A percentile compares a stretch with the other conserved stretches of the same genome.
Conservation (phyloP, 2,113 vertebrate genomes). For the Clupea harengus region DNA sequence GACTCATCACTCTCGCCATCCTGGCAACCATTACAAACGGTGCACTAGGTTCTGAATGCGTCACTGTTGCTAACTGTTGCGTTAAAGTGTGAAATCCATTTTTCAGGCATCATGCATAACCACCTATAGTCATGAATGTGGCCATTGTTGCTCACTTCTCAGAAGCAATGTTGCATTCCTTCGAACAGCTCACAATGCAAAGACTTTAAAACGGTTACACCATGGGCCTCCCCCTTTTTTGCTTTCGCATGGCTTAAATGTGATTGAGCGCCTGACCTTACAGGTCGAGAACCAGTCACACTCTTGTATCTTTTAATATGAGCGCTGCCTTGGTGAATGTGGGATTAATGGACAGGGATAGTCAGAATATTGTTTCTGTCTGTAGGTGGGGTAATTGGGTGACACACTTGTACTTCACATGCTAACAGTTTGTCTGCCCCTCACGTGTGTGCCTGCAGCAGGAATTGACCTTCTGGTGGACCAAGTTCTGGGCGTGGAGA, state of each 20-base stretch:
- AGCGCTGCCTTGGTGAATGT: not conserved
- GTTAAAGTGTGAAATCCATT: not conserved
- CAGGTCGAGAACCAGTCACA: no score
- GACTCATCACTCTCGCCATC: not conserved
- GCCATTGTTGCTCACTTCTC: not conserved
- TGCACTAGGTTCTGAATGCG: not conserved
- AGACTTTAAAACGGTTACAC: not conserved
- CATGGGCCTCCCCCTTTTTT: not conserved
- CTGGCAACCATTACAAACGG: not conserved
- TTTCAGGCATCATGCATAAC: not conserved
- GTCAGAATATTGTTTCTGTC: not conserved
- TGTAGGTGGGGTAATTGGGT: not conserved
- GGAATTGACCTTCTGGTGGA: conserved; percentile 96
- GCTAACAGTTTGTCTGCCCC: not conserved
- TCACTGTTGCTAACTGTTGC: not conserved
- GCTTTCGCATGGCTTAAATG: no score
- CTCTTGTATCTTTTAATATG: not conserved
- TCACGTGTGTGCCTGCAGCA: conserved; percentile 46
- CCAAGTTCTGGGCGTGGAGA: conserved; percentile 86
- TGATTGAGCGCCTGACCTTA: no score
- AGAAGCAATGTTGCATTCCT: not conserved
- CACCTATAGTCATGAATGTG: not conserved
- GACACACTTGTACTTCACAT: not conserved
- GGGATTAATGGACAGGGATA: not conserved
- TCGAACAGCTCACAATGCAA: not conserved